Evolutionary conservation across 2,113 vertebrate genomes (phyloP), one percentile per base, ranked within the genome.

Genomic region (Piaya cayana): DNA sequence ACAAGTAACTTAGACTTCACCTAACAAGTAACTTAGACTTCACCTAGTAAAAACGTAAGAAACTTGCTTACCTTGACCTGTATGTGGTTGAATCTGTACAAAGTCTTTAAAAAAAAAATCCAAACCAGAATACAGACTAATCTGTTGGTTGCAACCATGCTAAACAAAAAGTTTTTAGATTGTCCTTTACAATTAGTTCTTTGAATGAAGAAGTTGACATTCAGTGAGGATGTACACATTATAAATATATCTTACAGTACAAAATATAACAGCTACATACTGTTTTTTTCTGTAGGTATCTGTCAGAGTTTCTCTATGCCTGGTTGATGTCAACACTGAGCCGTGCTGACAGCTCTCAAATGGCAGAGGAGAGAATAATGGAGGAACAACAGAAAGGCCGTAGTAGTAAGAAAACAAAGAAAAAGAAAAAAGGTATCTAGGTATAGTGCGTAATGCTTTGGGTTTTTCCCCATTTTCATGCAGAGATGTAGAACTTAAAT

Each of bases 321-420:
- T 99, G 99, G 99, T 95, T 99, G 92, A 99, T 99, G 99, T 99
- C 99, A 49, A 99, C 99, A 3, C 97, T 99, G 96, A 99, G 99
- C 97, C 98, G 99, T 8, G 99, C 99, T 1, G 99, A 99, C 97
- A 99, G 99, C 91, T 99, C 99, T 60, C 99, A 99, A 34, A 99
- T 99, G 98, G 99, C 99, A 1, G 99, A 99, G 95, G 99, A 99
- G 93, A 98, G 99, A 71, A 99, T 99, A 92, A 96, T 99, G 97
- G 99, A 99, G 96, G 99, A 99, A 85, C 99, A 99, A 89, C 98
- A 99, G 91, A 99, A 99, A 97, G 99, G 99, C 37, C 98, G 99
- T 13, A 99, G 99, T 92, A 99, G 99, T 97, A 99, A 99, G 97
- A 99, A 99, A 97, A 98, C 98, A 37, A 99, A 99, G 97, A 99